Conservation (phyloP, 2,113 vertebrate genomes). For the Balaeniceps rex region DNA sequence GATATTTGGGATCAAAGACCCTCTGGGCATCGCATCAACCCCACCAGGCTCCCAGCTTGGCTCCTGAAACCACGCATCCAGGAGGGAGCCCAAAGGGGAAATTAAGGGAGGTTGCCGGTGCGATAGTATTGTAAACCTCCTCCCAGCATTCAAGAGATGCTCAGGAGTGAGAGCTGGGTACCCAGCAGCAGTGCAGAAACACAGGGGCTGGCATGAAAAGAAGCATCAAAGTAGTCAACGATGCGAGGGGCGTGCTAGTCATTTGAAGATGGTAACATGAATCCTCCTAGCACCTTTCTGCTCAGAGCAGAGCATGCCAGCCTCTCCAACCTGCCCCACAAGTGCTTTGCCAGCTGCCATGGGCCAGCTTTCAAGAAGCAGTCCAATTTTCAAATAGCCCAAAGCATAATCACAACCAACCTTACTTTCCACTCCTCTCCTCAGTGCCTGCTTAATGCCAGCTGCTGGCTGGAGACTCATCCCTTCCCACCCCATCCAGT, state of each 20-base stretch:
- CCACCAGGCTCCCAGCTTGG: not conserved
- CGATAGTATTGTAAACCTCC: not conserved
- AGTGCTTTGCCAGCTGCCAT: not conserved
- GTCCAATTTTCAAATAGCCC: not conserved
- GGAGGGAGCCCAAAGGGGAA: not conserved
- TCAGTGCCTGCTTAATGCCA: not conserved
- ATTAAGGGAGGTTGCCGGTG: fast-evolving
- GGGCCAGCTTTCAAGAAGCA: not conserved
- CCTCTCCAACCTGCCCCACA: not conserved
- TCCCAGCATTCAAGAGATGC: not conserved
- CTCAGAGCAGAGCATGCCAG: not conserved
- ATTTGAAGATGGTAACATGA: not conserved
- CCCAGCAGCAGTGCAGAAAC: not conserved
- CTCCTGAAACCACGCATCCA: not conserved
- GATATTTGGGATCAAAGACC: not conserved
- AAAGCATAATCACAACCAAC: not conserved
- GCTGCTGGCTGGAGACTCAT: not conserved
- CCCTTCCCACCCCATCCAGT: not conserved
- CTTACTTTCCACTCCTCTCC: not conserved
- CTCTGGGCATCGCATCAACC: not conserved
- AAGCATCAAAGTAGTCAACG: not conserved
- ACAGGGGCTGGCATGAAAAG: not conserved
- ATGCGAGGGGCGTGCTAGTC: not conserved
- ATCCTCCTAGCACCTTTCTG: not conserved
- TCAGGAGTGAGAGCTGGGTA: not conserved